Percentiles rank a stretch among this genome's conserved stretches.
Evolutionary conservation across 2,888 invertebrate genomes (phyloP).

Genomic region (Tubulanus polymorphus): DNA sequence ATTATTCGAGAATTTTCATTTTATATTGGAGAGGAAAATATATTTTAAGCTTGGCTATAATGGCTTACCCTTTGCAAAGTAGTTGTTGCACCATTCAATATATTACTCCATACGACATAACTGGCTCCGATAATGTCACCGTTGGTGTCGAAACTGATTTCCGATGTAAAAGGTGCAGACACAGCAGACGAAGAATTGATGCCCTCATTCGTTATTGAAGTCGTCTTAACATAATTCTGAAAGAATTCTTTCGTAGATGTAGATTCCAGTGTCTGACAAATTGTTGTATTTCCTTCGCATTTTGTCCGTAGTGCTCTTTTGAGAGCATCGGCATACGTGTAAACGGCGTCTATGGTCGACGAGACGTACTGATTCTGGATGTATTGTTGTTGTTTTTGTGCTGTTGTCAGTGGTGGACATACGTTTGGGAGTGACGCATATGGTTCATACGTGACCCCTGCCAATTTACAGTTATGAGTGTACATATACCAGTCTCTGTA

Average conservation of each 20-base stretch:
- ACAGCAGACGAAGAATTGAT: neutral
- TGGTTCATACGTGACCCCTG: constrained; percentile 24
- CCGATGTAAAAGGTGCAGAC: neutral
- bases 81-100: too few relatives aligned
- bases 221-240: constrained; percentile 30
- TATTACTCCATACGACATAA: neutral
- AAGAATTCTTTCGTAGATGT: constrained; percentile 32
- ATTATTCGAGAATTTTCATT: neutral
- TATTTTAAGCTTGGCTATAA: neutral
- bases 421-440: constrained; percentile 18
- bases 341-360: constrained; percentile 43
- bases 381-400: constrained; percentile 22
- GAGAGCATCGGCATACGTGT: constrained; percentile 38
- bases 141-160: neutral
- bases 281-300: constrained; percentile 21
- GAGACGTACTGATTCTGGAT: constrained; percentile 42
- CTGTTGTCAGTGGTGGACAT: constrained; percentile 6
- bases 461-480: constrained; percentile 27
- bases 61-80: too few relatives aligned
- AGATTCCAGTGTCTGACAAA: constrained; percentile 26
- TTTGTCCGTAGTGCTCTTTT: constrained; percentile 32
- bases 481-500: constrained; percentile 40
- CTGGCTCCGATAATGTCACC: neutral
- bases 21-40: neutral
- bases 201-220: constrained; percentile 28